Evolutionary conservation across 2,797 vertebrate species (phyloP).

Genomic region (Bradypodion ventrale): DNA sequence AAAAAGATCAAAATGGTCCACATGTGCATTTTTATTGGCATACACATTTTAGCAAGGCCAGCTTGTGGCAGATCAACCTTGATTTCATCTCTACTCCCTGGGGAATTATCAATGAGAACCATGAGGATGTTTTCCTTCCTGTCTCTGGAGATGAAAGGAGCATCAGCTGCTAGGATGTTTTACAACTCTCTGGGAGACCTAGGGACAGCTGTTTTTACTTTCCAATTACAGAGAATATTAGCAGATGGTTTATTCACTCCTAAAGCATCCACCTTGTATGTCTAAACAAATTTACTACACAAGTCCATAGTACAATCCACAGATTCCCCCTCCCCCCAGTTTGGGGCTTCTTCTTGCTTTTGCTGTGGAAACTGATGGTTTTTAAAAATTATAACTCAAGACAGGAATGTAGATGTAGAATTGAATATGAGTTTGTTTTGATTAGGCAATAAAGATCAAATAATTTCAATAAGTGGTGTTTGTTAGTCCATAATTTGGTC

Average conservation of each 20-base stretch:
- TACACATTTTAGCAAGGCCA: not conserved
- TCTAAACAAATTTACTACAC: not conserved
- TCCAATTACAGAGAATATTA: slow-evolving; percentile 34
- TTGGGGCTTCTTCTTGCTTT: not conserved
- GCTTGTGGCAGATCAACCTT: not conserved
- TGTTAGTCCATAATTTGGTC: too few species aligned
- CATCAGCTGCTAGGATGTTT: slow-evolving; percentile 18
- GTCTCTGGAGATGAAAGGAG: slow-evolving; percentile 9
- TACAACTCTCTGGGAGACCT: slow-evolving; percentile 19
- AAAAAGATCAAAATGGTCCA: not conserved
- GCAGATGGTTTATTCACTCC: slow-evolving; percentile 25
- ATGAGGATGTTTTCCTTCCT: slow-evolving; percentile 35
- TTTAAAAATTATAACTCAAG: too few species aligned
- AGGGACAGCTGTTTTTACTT: slow-evolving; percentile 13
- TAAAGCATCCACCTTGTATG: slow-evolving; percentile 13
- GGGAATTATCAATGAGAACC: slow-evolving; percentile 32
- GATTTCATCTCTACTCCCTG: slow-evolving; percentile 21
- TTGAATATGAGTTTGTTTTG: not conserved
- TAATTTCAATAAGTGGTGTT: too few species aligned
- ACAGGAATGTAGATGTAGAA: not conserved
- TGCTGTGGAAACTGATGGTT: not conserved
- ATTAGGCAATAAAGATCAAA: not conserved
- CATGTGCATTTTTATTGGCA: not conserved
- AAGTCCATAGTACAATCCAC: slow-evolving; percentile 1
- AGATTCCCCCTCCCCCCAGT: not conserved